These are phyloP conservation scores for Ariopsis seemanni DNA, from an alignment of 2,113 vertebrate genomes.

Conservation along the genomic window DNA sequence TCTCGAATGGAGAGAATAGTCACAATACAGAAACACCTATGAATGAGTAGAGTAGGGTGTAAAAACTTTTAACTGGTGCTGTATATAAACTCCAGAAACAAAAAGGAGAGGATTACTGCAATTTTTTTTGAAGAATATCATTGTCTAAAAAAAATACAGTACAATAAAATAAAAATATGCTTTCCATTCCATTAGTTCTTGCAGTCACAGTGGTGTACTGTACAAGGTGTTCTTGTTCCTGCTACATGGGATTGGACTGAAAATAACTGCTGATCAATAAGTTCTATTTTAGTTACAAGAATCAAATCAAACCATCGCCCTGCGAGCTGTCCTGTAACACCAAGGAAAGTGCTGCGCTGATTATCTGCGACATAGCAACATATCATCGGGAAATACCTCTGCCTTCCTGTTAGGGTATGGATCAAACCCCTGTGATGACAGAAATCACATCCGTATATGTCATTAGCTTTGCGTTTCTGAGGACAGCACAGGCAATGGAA, in stretches of 20 bases:
- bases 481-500: neutral
- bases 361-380: neutral
- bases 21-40: no score
- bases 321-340: neutral
- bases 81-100: neutral
- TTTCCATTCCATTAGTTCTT: neutral
- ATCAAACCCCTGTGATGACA: neutral
- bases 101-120: neutral
- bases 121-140: neutral
- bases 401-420: neutral
- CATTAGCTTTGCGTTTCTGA: neutral
- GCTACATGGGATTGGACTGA: neutral
- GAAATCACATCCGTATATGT: neutral
- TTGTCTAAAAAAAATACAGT: neutral
- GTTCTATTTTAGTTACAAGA: conserved; percentile 4
- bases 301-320: neutral
- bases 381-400: neutral
- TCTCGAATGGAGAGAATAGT: no score
- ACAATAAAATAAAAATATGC: neutral
- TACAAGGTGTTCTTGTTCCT: neutral
- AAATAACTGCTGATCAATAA: conserved; percentile 2
- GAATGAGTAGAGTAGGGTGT: no score
- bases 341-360: neutral
- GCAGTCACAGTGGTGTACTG: no score
- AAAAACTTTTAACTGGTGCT: no score